Evolutionary conservation across 1,140 invertebrate species (phyloP).

Genomic region (Papilio polyxenes): DNA sequence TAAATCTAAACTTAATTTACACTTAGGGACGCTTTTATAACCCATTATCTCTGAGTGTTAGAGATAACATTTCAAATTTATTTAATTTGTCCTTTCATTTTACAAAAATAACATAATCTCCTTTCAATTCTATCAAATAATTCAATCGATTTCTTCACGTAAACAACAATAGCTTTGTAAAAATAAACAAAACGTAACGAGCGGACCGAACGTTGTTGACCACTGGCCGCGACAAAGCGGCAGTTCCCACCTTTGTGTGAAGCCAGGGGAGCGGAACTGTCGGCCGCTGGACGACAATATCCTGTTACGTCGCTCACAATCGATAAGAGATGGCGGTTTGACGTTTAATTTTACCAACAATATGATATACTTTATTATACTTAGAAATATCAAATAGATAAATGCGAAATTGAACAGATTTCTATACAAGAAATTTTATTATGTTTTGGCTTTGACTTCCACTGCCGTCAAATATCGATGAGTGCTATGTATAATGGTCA

Average conservation of each 20-base stretch:
- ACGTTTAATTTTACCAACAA: conserved; percentile 26
- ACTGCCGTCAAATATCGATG: too few species aligned
- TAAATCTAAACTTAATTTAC: too few species aligned
- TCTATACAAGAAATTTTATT: too few species aligned
- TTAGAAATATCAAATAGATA: too few species aligned
- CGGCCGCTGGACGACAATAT: conserved; percentile 62
- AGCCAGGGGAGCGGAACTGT: conserved; percentile 61
- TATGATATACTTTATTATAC: neutral
- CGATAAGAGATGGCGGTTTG: conserved; percentile 42
- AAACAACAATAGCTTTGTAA: conserved; percentile 43
- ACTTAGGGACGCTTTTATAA: too few species aligned
- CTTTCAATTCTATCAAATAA: neutral
- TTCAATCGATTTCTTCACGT: conserved; percentile 6
- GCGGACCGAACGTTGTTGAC: conserved; percentile 53
- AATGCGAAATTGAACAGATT: too few species aligned
- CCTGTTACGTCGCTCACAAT: conserved; percentile 53
- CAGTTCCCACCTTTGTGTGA: conserved; percentile 59
- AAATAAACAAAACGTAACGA: conserved; percentile 51
- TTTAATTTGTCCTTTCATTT: neutral
- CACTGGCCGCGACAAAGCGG: conserved; percentile 59
- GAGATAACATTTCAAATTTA: neutral
- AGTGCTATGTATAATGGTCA: too few species aligned
- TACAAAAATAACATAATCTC: neutral
- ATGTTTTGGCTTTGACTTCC: too few species aligned
- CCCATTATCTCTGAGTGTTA: too few species aligned